Evolutionary conservation across 2,888 invertebrate species (phyloP), one percentile per base, ranked within the genome.

Genomic region (Folsomia manolachei): DNA sequence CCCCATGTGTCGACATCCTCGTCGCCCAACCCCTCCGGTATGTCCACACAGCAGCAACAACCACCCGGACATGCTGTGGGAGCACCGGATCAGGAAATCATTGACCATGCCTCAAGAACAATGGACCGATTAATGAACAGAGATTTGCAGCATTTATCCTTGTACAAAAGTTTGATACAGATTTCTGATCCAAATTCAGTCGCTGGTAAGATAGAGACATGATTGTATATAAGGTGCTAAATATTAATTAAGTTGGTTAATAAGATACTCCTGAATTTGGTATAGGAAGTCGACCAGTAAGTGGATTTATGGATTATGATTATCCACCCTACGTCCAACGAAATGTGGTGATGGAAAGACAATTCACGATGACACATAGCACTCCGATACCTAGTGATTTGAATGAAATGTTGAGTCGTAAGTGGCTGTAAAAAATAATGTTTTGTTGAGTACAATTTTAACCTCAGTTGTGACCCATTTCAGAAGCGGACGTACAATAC

Each of bases 361-460:
- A 95, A 83, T 87, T 95, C 81, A 90, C 90, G 82, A 89, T 91
- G 75, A 85, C 91, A 25, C 92, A 90, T 83, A 93, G 92, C 86
- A 90, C 94, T 75, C 94, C 96, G 14, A 86, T 97, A 70, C 97
- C 97, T 25, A 90, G 92, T 9, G 97, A 97, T 87, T 91, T 97
- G 74, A 89, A 95, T 86, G 96, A 97, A 85, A 94, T 97, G 84
- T 94, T 96, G 87, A 90, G 91, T 80, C 93, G 95, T 96, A 92
- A 90, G 90, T 90, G 27, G 9, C 9, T 56, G 26, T 56, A 53
- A 27, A 2, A 64, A 70, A 51, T 25, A n/a, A 26, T 24, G 23
- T 56, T 68, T 52, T 23, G n/a, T 68, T 4, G 25, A 52, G 21
- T n/a, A n/a, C n/a, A n/a, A n/a, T n/a, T n/a, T n/a, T 26, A n/a